A percentile compares a stretch with the other conserved stretches of the same genome.
Evolutionary conservation across 2,797 vertebrate species (phyloP).

Genomic region (Phrynocephalus guinanensis): DNA sequence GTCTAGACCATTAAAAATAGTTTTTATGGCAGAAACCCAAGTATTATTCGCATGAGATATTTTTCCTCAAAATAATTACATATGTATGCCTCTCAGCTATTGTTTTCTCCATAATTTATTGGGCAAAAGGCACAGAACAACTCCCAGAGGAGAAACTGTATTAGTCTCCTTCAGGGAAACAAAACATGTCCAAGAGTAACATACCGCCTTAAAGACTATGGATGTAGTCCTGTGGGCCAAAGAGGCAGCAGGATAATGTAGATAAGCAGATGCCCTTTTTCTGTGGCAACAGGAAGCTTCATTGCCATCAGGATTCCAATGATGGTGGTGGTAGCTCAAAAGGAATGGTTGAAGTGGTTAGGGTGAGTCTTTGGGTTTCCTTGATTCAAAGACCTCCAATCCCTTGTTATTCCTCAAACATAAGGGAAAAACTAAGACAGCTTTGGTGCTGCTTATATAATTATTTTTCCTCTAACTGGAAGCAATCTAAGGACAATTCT

Average conservation of each 20-base stretch:
- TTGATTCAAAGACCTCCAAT: background rate
- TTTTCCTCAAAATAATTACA: background rate
- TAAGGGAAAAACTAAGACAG: background rate
- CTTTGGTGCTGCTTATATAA: background rate
- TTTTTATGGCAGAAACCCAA: conserved; percentile 10
- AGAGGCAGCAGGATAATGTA: background rate
- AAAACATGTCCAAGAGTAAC: no score
- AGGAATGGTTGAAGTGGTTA: background rate
- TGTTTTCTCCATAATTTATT: background rate
- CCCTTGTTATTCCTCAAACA: background rate
- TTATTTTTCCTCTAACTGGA: background rate
- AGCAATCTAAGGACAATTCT: no score
- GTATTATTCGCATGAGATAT: background rate
- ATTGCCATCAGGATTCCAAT: background rate
- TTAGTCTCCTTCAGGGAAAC: background rate
- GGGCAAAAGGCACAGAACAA: background rate
- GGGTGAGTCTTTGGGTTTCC: background rate
- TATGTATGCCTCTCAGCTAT: background rate
- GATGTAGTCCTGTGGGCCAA: background rate
- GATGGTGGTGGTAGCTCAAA: background rate
- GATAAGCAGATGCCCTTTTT: background rate
- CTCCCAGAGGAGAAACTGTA: background rate
- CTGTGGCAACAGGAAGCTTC: background rate
- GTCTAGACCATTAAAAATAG: conserved; percentile 15
- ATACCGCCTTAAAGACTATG: background rate